Evolutionary conservation across 2,113 vertebrate species (phyloP), one percentile per base, ranked within the genome.

Genomic region (Gadus macrocephalus): DNA sequence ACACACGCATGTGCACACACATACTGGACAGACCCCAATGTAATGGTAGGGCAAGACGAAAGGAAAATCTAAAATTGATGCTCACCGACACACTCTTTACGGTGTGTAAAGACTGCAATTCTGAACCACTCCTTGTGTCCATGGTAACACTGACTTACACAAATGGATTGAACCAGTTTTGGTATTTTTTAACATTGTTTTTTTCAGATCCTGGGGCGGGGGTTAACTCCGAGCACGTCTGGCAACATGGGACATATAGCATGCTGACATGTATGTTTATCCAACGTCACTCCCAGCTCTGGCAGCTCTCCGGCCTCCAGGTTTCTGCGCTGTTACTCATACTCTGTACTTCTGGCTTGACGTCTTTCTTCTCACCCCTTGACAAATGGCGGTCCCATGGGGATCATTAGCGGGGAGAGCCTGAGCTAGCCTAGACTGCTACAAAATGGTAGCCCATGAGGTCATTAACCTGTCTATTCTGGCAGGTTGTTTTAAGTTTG

Each of bases 381-480:
- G 87, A 90, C 64, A 77, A 86, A 88, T 86, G 83, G 69, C 25
- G 7, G 11, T 49, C 65, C 59, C 73, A 17, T 1, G 2, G 71
- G 75, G 73, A 73, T 76, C 80, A 53, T 7, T 65, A 35, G 31
- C 31, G 31, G 6, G 31, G 76, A 69, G 64, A 62, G 64, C 81
- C 69, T 72, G 64, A 53, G 64, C 67, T 27, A 38, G 70, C 58
- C 58, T 64, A 25, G 60, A 35, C 73, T 63, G 69, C 49, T 78
- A 0, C 28, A 14, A 62, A 77, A 68, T 69, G 58, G 49, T 56
- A 71, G 66, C 67, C 73, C 66, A 64, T 2, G 53, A 68, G 20
- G 76, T 78, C 70, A 61, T 78, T 74, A 85, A 83, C 84, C 85
- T 77, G 76, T 82, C 83, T 79, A 71, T 58, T 68, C 63, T 62